Evolutionary conservation across 2,113 vertebrate species (phyloP), one percentile per base, ranked within the genome.

Genomic region (Poeciliopsis prolifica): DNA sequence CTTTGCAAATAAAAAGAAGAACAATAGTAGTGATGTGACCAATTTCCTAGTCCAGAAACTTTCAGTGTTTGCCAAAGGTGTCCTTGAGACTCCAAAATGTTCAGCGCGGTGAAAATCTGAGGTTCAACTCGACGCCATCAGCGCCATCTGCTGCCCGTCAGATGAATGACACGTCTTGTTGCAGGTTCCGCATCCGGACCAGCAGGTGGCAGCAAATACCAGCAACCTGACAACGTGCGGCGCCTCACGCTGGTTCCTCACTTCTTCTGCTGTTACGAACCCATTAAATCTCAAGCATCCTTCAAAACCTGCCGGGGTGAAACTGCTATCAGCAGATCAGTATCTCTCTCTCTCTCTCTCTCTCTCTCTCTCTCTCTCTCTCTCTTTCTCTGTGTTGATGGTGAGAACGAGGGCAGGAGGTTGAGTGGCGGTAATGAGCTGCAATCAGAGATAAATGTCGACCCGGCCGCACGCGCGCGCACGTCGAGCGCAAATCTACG

Each of bases 161-260:
- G 10, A 60, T 61, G 6, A 14, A 64, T 61, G n/a, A 5, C 5
- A 58, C 30, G 22, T 7, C 29, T 35, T 5, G 5, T 15, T 33
- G 15, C n/a, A 4, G 68, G 60, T 68, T 58, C 3, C 62, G 42
- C 28, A 2, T 19, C 72, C 1, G 30, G 70, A 40, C 74, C 30
- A 54, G 62, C n/a, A 90, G 91, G 70, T 88, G 90, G 81, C 86
- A 90, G 88, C 88, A 92, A 64, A 90, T 17, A 86, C 84, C 48
- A 87, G 76, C 63, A 33, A 28, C 2, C 8, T 62, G 28, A 15
- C 70, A 80, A 78, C 26, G 19, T 1, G 11, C 51, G 37, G 37
- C 19, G 33, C 3, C 28, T 61, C 65, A 78, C 15, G 54, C 61
- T 10, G 13, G 70, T 26, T 60, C 61, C 64, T 0, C 31, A n/a